Base-by-base conservation (phyloP, 2,888 invertebrate species). In the Lysandra coridon region DNA sequence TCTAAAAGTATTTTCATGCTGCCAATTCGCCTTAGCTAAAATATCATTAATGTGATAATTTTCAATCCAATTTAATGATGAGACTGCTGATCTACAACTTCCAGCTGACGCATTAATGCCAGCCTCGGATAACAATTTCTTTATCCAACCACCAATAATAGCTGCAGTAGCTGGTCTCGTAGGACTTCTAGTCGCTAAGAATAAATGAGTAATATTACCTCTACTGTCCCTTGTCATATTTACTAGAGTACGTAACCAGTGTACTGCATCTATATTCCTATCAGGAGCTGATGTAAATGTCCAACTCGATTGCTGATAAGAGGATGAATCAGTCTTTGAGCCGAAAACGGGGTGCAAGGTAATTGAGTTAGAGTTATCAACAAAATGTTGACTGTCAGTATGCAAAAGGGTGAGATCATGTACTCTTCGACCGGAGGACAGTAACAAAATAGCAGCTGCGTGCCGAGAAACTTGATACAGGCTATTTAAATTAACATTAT, bases 381-480 rank as follows among this genome's bases (percentile, higher is more conserved):
- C 23, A 23, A 23, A 23, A 23, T 23, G 23, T 23, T 23, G 23
- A 23, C 23, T 23, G 23, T 23, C 79, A 49, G 75, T 74, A 77
- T 80, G 80, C 17, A 83, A 78, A 17, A 83, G 78, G 0, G 83
- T 82, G 4, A 83, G 73, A 73, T 83, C 82, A 30, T 84, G 83
- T 4, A 83, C 82, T 77, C 83, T 80, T 10, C 83, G 81, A 1
- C 83, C 81, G 0, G 83, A 83, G 1, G 82, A 60, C n/a, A 83
- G 78, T 17, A 84, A 79, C 23, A 83, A 49, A 37, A 60, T 60
- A 60, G 60, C 81, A 81, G 1, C 80, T 73, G n/a, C 79, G 79
- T 73, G 78, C 80, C n/a, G 10, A 60, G 81, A 80, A 0, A 82
- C 79, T 7, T 83, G 78, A 80, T 78, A 83, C 14, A 82, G 44